A percentile compares a stretch with the other conserved stretches of the same genome.
phyloP scores from a whole-genome alignment of 2,113 vertebrate species.

The Canis aureus region DNA sequence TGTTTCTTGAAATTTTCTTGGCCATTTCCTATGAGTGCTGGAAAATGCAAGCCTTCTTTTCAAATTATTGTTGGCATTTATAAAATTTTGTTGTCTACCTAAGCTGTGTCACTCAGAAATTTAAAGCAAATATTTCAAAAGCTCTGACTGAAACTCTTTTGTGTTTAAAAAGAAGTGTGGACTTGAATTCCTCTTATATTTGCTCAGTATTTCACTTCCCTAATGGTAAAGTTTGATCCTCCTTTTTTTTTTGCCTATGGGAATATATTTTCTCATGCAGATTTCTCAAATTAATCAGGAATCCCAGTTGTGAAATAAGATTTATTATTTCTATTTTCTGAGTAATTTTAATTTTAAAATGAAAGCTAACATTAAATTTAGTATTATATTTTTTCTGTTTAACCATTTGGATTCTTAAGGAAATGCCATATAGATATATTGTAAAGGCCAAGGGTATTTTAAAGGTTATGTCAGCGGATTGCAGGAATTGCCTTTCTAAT shows the following conservation, averaged over 20 bases:
- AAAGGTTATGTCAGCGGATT: constrained; percentile 76
- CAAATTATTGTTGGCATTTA: not conserved
- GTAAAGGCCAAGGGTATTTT: constrained; percentile 70
- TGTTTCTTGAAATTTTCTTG: constrained; percentile 16
- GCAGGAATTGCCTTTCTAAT: constrained; percentile 80
- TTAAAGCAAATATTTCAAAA: constrained; percentile 65
- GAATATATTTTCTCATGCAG: not conserved
- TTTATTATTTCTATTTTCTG: not conserved
- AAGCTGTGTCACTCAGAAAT: constrained; percentile 3
- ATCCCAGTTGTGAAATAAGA: not conserved
- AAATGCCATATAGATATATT: constrained; percentile 48
- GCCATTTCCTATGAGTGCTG: not conserved
- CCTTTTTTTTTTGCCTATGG: not conserved
- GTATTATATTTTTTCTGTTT: constrained; percentile 3
- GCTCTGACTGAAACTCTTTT: not conserved
- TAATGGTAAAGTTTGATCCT: not conserved
- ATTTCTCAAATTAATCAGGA: constrained; percentile 35
- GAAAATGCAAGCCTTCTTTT: not conserved
- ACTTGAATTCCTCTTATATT: constrained; percentile 2
- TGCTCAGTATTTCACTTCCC: not conserved
- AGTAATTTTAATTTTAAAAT: constrained; percentile 54
- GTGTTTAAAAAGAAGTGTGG: not conserved
- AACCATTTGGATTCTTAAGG: constrained; percentile 14
- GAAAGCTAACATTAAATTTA: not conserved
- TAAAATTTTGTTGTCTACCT: constrained; percentile 20